These are phyloP conservation scores for Callinectes sapidus DNA, from an alignment of 2,888 invertebrate species.

Conservation along the genomic window DNA sequence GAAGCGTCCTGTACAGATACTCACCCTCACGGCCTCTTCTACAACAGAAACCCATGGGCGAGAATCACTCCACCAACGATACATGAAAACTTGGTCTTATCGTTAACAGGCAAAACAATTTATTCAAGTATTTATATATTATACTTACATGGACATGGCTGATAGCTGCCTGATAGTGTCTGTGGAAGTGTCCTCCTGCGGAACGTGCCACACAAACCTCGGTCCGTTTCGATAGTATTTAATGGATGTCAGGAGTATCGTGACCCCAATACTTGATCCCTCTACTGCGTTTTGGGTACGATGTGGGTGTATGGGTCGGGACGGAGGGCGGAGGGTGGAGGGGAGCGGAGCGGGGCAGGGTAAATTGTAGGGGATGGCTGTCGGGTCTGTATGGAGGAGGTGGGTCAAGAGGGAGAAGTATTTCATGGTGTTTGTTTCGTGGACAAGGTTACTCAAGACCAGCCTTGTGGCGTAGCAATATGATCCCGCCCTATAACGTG, in stretches of 20 bases:
- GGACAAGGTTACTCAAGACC: neutral
- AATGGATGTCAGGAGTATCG: neutral
- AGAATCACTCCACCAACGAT: neutral
- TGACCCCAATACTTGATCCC: neutral
- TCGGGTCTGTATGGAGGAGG: neutral
- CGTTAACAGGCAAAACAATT: neutral
- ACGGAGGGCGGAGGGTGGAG: neutral
- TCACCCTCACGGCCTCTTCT: neutral
- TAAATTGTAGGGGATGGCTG: neutral
- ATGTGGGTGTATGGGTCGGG: neutral
- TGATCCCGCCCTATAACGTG: neutral
- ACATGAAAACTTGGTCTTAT: neutral
- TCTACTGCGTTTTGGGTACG: slow-evolving; percentile 12
- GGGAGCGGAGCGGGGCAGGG: neutral
- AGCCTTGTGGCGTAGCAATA: neutral
- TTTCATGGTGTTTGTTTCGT: slow-evolving; percentile 11
- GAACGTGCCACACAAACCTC: neutral
- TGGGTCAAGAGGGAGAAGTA: neutral
- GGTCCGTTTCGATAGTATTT: neutral
- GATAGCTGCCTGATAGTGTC: neutral
- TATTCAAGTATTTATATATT: neutral
- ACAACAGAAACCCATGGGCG: neutral
- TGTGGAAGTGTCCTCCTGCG: neutral
- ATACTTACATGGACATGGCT: neutral
- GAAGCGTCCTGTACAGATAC: neutral